Evolutionary conservation across 2,888 invertebrate species (phyloP), one percentile per base, ranked within the genome.

Genomic region (Drymonia ruficornis): DNA sequence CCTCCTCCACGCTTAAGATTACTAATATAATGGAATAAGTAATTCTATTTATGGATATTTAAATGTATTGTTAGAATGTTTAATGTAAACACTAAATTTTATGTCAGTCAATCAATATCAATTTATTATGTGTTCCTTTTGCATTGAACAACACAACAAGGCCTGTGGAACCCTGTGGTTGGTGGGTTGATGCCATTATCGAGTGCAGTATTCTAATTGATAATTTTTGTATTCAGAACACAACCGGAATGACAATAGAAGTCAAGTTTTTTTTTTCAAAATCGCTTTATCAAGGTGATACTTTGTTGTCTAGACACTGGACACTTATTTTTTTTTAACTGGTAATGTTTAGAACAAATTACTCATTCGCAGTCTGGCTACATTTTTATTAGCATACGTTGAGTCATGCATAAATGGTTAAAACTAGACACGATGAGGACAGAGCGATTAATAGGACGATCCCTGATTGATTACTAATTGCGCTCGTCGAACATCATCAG

Each of bases 161-260:
- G n/a, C n/a, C n/a, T n/a, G n/a, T n/a, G n/a, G n/a, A n/a, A n/a
- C n/a, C n/a, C n/a, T n/a, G n/a, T n/a, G n/a, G n/a, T n/a, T n/a
- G n/a, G n/a, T n/a, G n/a, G 47, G 55, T 58, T 70, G 64, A 63
- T 53, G 64, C 42, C 63, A 70, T 61, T 59, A 40, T 67, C 50
- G 54, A 59, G 55, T 50, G 29, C 59, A 49, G 34, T 65, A 63
- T 66, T 65, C 60, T 68, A 61, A 70, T 61, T 53, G 40, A 8
- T 28, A 45, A 53, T n/a, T 36, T 69, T 59, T 61, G 45, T 62
- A 72, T 69, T 60, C 69, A 42, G 15, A 29, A 40, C 69, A 63
- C 56, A 55, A 42, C 8, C 9, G 42, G 45, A 45, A 45, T 58
- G 28, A 65, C 68, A 72, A 63, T 61, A 54, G 56, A n/a, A 52